Conservation (phyloP, 2,797 vertebrate species). For the Cynopterus sphinx region DNA sequence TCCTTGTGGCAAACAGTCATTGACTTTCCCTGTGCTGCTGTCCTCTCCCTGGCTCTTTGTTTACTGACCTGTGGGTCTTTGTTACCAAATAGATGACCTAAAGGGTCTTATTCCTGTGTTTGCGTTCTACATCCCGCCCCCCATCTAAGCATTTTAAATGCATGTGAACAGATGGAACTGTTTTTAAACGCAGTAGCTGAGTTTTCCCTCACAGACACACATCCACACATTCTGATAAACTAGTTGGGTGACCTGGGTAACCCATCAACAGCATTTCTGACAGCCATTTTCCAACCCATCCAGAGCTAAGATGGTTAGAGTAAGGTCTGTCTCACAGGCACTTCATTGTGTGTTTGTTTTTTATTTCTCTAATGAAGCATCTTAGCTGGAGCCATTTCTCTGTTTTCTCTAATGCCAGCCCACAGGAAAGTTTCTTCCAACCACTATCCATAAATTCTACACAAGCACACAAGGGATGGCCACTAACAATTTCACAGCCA, state of each 20-base stretch:
- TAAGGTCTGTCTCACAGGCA: not conserved
- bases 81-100: not conserved
- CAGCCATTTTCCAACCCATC: constrained; percentile 55
- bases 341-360: not conserved
- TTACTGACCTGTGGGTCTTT: not conserved
- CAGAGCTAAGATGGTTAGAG: not conserved
- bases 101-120: constrained; percentile 30
- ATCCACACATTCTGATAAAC: constrained; percentile 60
- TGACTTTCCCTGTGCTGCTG: not conserved
- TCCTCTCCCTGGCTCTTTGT: not conserved
- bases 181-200: constrained; percentile 71
- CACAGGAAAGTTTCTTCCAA: constrained; percentile 35
- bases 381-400: not conserved
- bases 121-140: rapidly evolving
- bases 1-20: not conserved
- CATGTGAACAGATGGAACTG: constrained; percentile 64
- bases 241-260: constrained; percentile 47
- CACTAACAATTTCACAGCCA: not conserved
- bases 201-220: constrained; percentile 58
- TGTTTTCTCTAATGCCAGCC: not conserved
- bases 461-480: not conserved
- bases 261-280: not conserved
- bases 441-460: not conserved
- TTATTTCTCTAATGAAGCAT: not conserved
- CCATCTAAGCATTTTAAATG: constrained; percentile 64